Evolutionary conservation across 2,113 vertebrate species (phyloP).

Genomic region (Rallus limicola): DNA sequence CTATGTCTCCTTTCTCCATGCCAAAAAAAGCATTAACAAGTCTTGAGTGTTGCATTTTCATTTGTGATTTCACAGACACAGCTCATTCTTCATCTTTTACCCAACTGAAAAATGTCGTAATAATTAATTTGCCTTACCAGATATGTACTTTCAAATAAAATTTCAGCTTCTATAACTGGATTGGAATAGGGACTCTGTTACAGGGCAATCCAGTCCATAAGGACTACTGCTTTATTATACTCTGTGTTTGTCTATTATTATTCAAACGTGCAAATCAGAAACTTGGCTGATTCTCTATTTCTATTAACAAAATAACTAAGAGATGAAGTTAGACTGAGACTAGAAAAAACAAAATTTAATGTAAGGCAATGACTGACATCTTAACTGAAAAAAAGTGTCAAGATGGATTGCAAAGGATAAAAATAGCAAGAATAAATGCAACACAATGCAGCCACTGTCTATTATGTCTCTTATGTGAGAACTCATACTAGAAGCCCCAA

Average conservation of each 20-base stretch:
- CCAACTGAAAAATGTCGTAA: slow-evolving; percentile 50
- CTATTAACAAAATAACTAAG: slow-evolving; percentile 10
- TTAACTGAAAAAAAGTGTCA: not conserved
- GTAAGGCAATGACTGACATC: not conserved
- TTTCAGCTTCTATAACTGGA: not conserved
- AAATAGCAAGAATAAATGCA: slow-evolving; percentile 31
- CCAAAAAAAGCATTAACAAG: slow-evolving; percentile 67
- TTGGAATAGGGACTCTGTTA: not conserved
- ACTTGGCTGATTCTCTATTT: not conserved
- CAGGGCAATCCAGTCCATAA: not conserved
- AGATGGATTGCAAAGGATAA: not conserved
- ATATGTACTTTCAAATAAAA: slow-evolving; percentile 60
- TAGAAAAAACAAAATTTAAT: not conserved
- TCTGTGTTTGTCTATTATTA: not conserved
- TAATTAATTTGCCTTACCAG: slow-evolving; percentile 71
- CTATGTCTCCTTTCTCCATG: slow-evolving; percentile 49
- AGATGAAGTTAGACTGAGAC: not conserved
- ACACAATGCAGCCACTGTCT: not conserved
- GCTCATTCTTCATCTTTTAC: slow-evolving; percentile 63
- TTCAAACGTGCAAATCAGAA: slow-evolving; percentile 6
- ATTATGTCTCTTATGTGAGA: not conserved
- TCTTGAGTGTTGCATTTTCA: slow-evolving; percentile 19
- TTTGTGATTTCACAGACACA: slow-evolving; percentile 61
- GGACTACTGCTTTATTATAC: slow-evolving; percentile 10
- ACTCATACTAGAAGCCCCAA: not conserved